Conservation (phyloP, 2,797 vertebrate species). For the Prionace glauca region DNA sequence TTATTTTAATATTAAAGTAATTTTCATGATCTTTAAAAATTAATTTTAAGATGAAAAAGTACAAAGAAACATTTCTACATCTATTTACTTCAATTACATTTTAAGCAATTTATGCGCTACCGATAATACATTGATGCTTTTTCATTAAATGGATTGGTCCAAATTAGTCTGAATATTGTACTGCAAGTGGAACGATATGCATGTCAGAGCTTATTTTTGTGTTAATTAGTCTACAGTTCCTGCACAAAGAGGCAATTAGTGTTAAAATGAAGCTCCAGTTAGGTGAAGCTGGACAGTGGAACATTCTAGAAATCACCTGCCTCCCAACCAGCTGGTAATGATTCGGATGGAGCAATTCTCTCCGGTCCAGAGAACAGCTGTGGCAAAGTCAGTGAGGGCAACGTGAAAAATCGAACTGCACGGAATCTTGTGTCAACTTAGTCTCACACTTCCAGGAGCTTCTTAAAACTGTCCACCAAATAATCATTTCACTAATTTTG, state of each 20-base stretch:
- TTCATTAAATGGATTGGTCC: not conserved
- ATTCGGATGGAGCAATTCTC: not conserved
- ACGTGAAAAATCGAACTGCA: not conserved
- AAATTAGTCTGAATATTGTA: slow-evolving; percentile 10
- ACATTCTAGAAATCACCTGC: not conserved
- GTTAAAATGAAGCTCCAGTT: not conserved
- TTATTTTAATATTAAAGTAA: slow-evolving; percentile 20
- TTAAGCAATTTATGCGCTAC: not conserved
- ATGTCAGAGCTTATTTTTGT: not conserved
- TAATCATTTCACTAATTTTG: not conserved
- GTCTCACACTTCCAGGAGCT: not conserved
- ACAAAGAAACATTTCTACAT: not conserved
- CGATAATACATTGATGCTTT: not conserved
- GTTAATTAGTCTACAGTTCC: not conserved
- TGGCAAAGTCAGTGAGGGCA: not conserved
- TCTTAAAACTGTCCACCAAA: not conserved
- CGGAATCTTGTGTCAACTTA: not conserved
- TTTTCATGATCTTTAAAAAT: not conserved
- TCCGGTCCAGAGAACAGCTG: not conserved
- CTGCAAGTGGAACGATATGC: not conserved
- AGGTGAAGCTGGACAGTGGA: not conserved
- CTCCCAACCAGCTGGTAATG: not conserved
- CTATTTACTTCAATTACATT: not conserved
- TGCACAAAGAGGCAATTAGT: not conserved
- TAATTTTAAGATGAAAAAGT: not conserved